A percentile compares a stretch with the other conserved stretches of the same genome.
Conservation (phyloP, 2,113 vertebrate genomes). For the Uropsilus gracilis region DNA sequence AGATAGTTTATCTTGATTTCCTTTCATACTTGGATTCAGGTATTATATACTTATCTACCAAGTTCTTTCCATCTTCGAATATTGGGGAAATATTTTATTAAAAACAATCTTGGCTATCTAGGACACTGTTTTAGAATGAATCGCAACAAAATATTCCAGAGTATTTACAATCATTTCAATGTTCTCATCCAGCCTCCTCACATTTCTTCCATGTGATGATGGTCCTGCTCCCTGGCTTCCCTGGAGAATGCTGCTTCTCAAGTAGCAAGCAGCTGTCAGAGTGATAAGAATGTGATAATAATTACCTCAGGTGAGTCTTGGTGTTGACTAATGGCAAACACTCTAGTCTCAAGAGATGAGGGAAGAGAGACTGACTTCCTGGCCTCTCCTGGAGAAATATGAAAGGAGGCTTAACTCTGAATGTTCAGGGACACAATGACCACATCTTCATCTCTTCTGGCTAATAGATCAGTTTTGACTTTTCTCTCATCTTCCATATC, state of each 20-base stretch:
- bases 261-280: constrained; percentile 18
- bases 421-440: not conserved
- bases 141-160: not conserved
- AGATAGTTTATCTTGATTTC: not conserved
- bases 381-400: not conserved
- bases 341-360: not conserved
- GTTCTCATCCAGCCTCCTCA: not conserved
- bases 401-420: not conserved
- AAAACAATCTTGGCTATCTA: not conserved
- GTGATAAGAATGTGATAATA: constrained; percentile 46
- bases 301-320: constrained; percentile 10
- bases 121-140: not conserved
- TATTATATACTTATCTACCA: not conserved
- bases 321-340: constrained; percentile 55
- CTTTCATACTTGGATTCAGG: not conserved
- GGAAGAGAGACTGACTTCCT: not conserved
- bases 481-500: not conserved
- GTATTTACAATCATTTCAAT: constrained; percentile 23
- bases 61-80: not conserved
- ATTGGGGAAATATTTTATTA: not conserved
- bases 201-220: not conserved
- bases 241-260: not conserved
- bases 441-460: not conserved
- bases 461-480: not conserved
- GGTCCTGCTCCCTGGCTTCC: not conserved